Evolutionary conservation across 2,797 vertebrate species (phyloP).

Genomic region (Pygocentrus nattereri): DNA sequence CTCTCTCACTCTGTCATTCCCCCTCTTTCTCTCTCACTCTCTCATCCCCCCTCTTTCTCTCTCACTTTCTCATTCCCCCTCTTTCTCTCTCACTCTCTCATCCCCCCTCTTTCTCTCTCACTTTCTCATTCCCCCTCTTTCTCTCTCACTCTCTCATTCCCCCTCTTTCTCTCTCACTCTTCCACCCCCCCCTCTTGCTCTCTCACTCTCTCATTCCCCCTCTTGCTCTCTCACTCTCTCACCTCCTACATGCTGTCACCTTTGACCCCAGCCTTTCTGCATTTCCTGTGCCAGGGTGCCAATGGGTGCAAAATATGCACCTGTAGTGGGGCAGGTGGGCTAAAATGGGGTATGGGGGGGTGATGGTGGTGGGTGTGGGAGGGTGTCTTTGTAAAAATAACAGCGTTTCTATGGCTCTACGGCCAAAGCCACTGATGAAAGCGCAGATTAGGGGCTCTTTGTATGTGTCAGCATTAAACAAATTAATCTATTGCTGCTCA

Average conservation of each 20-base stretch:
- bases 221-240: not conserved
- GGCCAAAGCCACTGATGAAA: slow-evolving; percentile 85
- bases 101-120: not conserved
- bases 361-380: slow-evolving; percentile 71
- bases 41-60: not conserved
- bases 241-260: slow-evolving; percentile 21
- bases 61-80: not conserved
- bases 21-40: not conserved
- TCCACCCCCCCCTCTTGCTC: not conserved
- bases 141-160: not conserved
- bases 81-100: not conserved
- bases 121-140: not conserved
- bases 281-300: slow-evolving; percentile 70
- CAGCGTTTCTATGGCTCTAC: slow-evolving; percentile 71
- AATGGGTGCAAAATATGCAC: slow-evolving; percentile 53
- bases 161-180: not conserved
- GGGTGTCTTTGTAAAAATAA: slow-evolving; percentile 21
- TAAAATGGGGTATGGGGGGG: slow-evolving; percentile 54
- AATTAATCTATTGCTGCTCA: slow-evolving; percentile 93
- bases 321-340: slow-evolving; percentile 57
- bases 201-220: not conserved
- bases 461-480: slow-evolving; percentile 88
- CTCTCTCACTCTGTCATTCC: not conserved
- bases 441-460: slow-evolving; percentile 88
- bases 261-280: slow-evolving; percentile 76